Base-by-base conservation (phyloP, 2,113 vertebrate genomes). In the Ptyas mucosa region DNA sequence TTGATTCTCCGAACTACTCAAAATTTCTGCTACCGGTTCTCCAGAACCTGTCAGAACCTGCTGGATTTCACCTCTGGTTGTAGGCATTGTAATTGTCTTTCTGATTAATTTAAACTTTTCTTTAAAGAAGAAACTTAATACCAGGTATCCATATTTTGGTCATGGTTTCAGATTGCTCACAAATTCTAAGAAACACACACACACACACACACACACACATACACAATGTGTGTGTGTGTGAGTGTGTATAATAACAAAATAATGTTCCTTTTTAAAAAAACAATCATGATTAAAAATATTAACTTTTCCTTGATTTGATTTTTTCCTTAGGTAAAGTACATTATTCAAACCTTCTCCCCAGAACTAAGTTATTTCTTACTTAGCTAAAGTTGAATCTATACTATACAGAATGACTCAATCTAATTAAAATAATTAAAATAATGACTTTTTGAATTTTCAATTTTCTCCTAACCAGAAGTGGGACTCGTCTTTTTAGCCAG, bases 41-140 rank as follows among this genome's bases (percentile, higher is more conserved):
- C 43, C 43, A 46, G 43, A 3, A 46, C 43, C 4, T 46, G 43
- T 46, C 43, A 46, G 43, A 46, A 46, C 43, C 43, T 46, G 43
- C 43, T 46, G 43, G 43, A 46, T 46, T 46, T 46, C 4, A 46
- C 43, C 43, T 4, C 43, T 46, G 43, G 43, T 21, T 81, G 29
- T 9, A 81, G 75, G 75, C 75, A 29, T 81, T 95, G 34, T 10
- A 64, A 5, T 87, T 89, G 64, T 93, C 94, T 94, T 29, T 55
- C n/a, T 92, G 3, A 86, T 26, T 95, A 91, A 53, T 23, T 81
- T 3, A 39, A 43, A 55, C 87, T 21, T 39, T 81, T 75, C 7
- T 81, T 81, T 81, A 9, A 21, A 43, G 20, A 43, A 81, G 34
- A 81, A 81, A 39, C 18, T 81, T 81, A 81, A 81, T 81, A 43